phyloP scores from a whole-genome alignment of 2,797 vertebrate species.

The Malacoctenus gilli region DNA sequence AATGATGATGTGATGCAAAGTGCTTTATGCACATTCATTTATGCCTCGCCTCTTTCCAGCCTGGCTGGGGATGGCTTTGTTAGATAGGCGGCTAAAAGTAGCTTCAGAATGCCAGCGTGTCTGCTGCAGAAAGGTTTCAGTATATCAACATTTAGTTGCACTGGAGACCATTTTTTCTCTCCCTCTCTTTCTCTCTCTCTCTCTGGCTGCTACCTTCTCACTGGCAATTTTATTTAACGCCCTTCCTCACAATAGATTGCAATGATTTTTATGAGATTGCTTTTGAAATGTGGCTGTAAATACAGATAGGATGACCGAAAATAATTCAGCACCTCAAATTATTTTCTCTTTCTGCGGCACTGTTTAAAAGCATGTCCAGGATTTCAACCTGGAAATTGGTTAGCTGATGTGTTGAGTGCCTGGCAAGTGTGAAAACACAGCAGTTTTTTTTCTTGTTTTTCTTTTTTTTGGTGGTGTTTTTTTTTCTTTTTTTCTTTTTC shows the following conservation, averaged over 20 bases:
- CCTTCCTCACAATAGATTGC: not conserved
- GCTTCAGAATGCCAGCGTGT: constrained; percentile 47
- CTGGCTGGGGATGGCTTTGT: constrained; percentile 52
- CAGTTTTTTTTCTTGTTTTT: too few relatives aligned
- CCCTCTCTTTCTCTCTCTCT: too few relatives aligned
- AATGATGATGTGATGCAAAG: constrained; percentile 69
- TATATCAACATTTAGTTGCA: constrained; percentile 38
- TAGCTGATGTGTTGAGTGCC: constrained; percentile 20
- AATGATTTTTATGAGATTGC: not conserved
- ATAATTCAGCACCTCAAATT: constrained; percentile 7
- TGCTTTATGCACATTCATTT: constrained; percentile 70
- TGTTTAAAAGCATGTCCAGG: constrained; percentile 4
- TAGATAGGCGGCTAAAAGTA: constrained; percentile 53
- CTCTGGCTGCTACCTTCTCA: not conserved
- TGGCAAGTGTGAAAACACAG: constrained; percentile 19
- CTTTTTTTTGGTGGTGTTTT: too few relatives aligned
- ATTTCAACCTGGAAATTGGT: constrained; percentile 25
- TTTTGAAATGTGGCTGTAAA: constrained; percentile 5
- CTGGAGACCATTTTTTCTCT: constrained; percentile 11
- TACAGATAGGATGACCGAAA: constrained; percentile 11
- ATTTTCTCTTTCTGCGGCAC: constrained; percentile 5
- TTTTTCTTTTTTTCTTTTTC: too few relatives aligned
- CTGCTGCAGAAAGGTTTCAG: constrained; percentile 39
- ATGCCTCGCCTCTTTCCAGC: constrained; percentile 40
- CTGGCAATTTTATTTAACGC: constrained; percentile 1